These are phyloP conservation scores for Trachythela sp. DNA, from an alignment of 64 coral and sea anemone species.

Conservation along the genomic window DNA sequence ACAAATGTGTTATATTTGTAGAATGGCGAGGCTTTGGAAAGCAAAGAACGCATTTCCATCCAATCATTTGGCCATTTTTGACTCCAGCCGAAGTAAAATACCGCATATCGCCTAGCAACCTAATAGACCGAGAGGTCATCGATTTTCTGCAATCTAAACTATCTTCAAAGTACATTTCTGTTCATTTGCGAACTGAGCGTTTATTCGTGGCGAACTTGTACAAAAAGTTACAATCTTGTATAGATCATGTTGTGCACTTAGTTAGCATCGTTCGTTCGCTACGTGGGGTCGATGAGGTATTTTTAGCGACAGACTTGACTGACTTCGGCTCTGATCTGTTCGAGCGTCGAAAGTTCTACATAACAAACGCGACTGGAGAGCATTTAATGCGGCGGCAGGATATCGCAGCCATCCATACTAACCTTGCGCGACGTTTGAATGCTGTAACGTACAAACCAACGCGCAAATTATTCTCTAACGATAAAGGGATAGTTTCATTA, in stretches of 20 bases:
- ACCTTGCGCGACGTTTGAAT: background rate
- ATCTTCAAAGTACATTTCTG: slow-evolving; percentile 20
- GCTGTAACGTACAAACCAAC: background rate
- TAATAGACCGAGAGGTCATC: background rate
- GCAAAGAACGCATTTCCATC: slow-evolving; percentile 55
- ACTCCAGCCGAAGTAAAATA: background rate
- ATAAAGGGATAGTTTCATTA: slow-evolving; percentile 6
- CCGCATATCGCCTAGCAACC: background rate
- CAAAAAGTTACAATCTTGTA: background rate
- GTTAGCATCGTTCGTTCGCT: background rate
- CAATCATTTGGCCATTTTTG: background rate
- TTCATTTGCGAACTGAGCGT: background rate
- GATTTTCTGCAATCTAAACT: background rate
- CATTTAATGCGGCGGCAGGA: background rate
- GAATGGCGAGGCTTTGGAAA: slow-evolving; percentile 87
- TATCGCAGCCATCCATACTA: background rate
- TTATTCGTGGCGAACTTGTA: background rate
- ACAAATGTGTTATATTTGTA: slow-evolving; percentile 67
- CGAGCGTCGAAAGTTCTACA: background rate
- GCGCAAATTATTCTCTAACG: background rate
- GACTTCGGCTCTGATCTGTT: background rate
- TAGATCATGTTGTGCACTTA: slow-evolving; percentile 16
- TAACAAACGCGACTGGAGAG: background rate
- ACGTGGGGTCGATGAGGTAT: background rate
- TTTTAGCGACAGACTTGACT: slow-evolving; percentile 12